Conservation (phyloP, 2,888 invertebrate genomes). For the Andrena praecox region DNA sequence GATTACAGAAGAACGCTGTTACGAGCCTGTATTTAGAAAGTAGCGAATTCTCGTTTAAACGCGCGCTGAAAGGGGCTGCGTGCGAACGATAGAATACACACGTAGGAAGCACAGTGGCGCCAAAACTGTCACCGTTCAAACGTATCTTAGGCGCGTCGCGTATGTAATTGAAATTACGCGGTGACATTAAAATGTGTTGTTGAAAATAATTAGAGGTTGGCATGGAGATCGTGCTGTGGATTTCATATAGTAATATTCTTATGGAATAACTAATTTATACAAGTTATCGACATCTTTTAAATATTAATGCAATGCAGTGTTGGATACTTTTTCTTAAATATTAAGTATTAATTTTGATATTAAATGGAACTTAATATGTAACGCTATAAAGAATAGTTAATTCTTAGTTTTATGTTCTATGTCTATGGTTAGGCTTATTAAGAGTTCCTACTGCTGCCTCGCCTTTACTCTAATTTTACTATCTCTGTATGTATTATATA, state of each 20-base stretch:
- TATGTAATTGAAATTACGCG: conserved; percentile 1
- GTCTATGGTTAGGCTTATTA: too few relatives aligned
- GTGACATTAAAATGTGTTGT: neutral
- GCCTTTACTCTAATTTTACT: too few relatives aligned
- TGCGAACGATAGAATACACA: neutral
- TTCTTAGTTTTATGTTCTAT: too few relatives aligned
- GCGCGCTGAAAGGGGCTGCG: neutral
- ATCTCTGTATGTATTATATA: too few relatives aligned
- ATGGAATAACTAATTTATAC: neutral
- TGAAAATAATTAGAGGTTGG: neutral
- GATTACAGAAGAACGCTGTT: neutral
- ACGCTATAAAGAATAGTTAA: too few relatives aligned
- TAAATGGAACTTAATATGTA: too few relatives aligned
- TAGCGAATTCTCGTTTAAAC: neutral
- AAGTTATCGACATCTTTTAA: neutral
- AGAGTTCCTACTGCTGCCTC: too few relatives aligned
- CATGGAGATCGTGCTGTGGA: too few relatives aligned
- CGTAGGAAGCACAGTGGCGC: conserved; percentile 19
- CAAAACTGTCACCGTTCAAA: conserved; percentile 12
- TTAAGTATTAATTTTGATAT: too few relatives aligned
- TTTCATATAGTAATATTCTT: neutral
- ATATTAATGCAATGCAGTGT: too few relatives aligned
- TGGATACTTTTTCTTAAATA: too few relatives aligned
- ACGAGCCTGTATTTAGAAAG: neutral
- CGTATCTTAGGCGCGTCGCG: neutral